These are phyloP conservation scores for Xiphophorus birchmanni DNA, from an alignment of 2,797 vertebrate genomes.

Conservation along the genomic window DNA sequence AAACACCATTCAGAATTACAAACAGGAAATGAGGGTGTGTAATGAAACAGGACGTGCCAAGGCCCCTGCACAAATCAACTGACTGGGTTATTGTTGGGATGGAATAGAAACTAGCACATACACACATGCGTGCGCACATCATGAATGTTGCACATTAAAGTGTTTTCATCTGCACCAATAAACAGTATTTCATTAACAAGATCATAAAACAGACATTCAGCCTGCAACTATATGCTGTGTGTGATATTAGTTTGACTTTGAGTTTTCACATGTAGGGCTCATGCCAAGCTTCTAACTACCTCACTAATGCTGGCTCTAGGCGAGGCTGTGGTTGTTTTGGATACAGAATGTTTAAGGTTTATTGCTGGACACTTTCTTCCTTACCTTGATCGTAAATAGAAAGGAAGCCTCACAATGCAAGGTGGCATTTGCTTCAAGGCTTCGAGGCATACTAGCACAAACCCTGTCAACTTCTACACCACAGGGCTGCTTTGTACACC, in stretches of 20 bases:
- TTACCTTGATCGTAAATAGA: neutral
- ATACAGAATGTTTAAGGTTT: neutral
- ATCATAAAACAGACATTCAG: neutral
- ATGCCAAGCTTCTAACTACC: neutral
- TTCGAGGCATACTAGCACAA: neutral
- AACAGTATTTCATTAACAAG: slow-evolving; percentile 8
- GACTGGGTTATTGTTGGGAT: slow-evolving; percentile 40
- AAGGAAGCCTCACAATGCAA: neutral
- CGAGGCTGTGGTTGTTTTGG: neutral
- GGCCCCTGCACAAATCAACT: slow-evolving; percentile 29
- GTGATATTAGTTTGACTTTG: slow-evolving; percentile 3
- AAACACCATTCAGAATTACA: slow-evolving; percentile 42
- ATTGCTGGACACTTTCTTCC: neutral
- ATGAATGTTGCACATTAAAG: slow-evolving; percentile 9
- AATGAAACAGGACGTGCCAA: slow-evolving; percentile 64
- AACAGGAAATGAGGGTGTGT: slow-evolving; percentile 67
- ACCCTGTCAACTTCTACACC: neutral
- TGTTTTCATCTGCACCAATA: slow-evolving; percentile 13
- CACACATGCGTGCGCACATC: neutral
- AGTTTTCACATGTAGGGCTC: slow-evolving; percentile 2
- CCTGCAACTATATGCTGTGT: slow-evolving; percentile 13
- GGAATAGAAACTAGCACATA: slow-evolving; percentile 16
- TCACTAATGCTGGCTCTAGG: neutral
- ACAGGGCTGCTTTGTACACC: neutral
- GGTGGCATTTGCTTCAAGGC: neutral